phyloP scores from a whole-genome alignment of 2,797 vertebrate genomes.

The Paramormyrops hopkinsi region DNA sequence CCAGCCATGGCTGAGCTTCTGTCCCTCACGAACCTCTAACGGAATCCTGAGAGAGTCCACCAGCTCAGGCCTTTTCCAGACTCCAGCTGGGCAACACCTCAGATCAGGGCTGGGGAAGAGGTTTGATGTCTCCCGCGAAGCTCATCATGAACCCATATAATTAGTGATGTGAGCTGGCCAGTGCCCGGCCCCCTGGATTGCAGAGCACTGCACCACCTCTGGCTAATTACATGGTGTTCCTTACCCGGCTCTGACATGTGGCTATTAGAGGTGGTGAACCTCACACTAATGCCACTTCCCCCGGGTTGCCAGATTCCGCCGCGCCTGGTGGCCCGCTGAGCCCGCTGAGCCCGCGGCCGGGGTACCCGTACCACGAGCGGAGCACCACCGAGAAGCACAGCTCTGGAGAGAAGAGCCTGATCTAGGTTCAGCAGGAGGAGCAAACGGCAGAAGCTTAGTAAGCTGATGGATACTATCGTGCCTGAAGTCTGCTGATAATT shows the following conservation, averaged over 20 bases:
- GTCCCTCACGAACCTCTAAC: background rate
- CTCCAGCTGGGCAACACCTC: background rate
- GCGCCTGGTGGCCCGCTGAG: background rate
- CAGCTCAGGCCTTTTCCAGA: background rate
- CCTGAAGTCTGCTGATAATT: background rate
- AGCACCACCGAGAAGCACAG: background rate
- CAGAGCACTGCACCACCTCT: background rate
- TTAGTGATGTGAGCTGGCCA: conserved; percentile 3
- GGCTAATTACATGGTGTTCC: conserved; percentile 15
- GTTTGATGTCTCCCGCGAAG: background rate
- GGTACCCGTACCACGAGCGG: background rate
- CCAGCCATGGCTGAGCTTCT: background rate
- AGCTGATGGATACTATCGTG: background rate
- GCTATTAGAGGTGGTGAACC: background rate
- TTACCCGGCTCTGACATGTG: conserved; percentile 4
- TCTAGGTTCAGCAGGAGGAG: background rate
- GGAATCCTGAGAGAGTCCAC: background rate
- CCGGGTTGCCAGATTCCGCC: background rate
- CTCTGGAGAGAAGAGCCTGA: background rate
- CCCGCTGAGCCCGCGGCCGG: background rate
- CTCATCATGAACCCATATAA: conserved; percentile 7
- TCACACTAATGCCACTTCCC: background rate
- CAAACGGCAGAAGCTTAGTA: background rate
- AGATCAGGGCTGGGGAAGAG: background rate
- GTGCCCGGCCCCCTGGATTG: background rate